Conservation (phyloP, 2,888 invertebrate species). For the Physocephala rufipes region DNA sequence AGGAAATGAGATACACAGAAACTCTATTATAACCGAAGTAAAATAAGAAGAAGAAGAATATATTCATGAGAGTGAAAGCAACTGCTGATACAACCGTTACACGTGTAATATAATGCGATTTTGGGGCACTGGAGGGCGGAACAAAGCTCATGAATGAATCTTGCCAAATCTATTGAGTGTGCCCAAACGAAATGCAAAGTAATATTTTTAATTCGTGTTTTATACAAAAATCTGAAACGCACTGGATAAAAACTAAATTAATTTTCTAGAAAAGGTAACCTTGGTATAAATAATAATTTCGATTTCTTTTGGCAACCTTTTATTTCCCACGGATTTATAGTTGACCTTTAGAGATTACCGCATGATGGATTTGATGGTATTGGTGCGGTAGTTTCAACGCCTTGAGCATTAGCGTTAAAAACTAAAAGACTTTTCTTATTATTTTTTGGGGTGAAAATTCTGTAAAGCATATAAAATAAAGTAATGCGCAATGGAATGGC, state of each 20-base stretch:
- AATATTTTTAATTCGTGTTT: no score
- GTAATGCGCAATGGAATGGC: neutral
- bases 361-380: neutral
- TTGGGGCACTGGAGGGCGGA: no score
- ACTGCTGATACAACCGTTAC: no score
- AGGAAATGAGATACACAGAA: neutral
- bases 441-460: conserved; percentile 10
- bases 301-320: neutral
- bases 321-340: neutral
- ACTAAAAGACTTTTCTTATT: neutral
- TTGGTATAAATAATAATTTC: no score
- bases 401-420: neutral
- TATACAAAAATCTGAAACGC: no score
- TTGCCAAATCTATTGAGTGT: no score
- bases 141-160: no score
- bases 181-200: no score
- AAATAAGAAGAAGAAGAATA: neutral
- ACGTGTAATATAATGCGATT: no score
- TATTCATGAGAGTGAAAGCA: neutral
- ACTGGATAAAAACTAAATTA: no score
- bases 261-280: no score
- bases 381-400: neutral
- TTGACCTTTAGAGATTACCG: neutral
- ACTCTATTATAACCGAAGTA: neutral
- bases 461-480: neutral